Percentiles rank a stretch among this genome's conserved stretches.
phyloP scores from a whole-genome alignment of 2,797 vertebrate genomes.

The Ispidina lecontei region DNA sequence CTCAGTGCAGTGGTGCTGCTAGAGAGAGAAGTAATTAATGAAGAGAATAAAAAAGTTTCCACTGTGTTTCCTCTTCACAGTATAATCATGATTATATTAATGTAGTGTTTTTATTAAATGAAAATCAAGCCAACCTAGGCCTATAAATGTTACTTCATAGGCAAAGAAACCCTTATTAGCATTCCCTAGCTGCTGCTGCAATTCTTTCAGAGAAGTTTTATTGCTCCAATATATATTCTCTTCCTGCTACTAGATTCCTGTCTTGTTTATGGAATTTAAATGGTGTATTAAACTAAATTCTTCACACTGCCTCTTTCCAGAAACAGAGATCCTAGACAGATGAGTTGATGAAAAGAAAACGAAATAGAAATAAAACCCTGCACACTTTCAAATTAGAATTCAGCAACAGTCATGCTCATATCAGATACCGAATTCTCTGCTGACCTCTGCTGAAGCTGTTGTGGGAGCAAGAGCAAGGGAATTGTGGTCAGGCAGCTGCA shows the following conservation, averaged over 20 bases:
- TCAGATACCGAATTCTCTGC: conserved; percentile 28
- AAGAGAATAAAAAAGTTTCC: conserved; percentile 30
- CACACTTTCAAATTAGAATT: not conserved
- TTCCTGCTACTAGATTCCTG: conserved; percentile 56
- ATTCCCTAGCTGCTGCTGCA: conserved; percentile 42
- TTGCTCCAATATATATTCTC: conserved; percentile 60
- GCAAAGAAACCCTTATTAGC: conserved; percentile 37
- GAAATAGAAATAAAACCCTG: conserved; percentile 21
- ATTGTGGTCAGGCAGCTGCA: not conserved
- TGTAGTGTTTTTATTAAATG: conserved; percentile 43
- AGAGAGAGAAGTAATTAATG: conserved; percentile 38
- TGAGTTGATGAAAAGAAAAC: conserved; percentile 52
- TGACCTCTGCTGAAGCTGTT: conserved; percentile 38
- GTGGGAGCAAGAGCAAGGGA: not conserved
- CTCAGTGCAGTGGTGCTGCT: not conserved
- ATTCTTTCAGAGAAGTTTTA: conserved; percentile 58
- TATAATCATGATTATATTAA: conserved; percentile 51
- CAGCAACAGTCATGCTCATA: not conserved
- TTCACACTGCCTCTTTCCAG: conserved; percentile 47
- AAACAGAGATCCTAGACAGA: conserved; percentile 59
- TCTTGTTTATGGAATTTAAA: conserved; percentile 73
- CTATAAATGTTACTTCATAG: conserved; percentile 14
- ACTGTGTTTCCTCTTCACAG: conserved; percentile 39
- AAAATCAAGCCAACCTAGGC: conserved; percentile 43
- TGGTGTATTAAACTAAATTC: conserved; percentile 62